phyloP scores from a whole-genome alignment of 2,797 vertebrate species.

The Propithecus perrieri region DNA sequence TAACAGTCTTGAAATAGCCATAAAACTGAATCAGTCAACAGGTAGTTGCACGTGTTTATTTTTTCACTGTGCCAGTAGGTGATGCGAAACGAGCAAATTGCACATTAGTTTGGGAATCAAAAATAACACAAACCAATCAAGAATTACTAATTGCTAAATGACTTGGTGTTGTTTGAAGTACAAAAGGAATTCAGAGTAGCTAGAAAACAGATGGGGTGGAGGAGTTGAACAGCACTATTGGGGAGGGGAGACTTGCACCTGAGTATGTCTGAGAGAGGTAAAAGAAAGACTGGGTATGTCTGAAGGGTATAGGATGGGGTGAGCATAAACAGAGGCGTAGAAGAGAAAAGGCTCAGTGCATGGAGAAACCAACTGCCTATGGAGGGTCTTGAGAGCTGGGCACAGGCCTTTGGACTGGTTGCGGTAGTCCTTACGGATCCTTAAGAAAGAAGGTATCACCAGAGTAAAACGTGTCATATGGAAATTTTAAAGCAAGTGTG shows the following conservation, averaged over 20 bases:
- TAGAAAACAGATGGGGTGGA: not conserved
- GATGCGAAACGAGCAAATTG: slow-evolving; percentile 28
- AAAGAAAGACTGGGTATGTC: not conserved
- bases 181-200: slow-evolving; percentile 40
- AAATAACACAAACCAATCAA: not conserved
- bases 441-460: slow-evolving; percentile 9
- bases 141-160: slow-evolving; percentile 5
- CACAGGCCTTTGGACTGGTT: not conserved
- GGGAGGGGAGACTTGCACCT: not conserved
- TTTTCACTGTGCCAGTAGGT: not conserved
- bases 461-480: not conserved
- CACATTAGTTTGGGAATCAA: not conserved
- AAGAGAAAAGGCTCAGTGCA: not conserved
- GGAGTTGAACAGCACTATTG: not conserved
- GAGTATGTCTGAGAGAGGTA: not conserved
- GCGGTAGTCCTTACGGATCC: not conserved
- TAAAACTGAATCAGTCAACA: not conserved
- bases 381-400: not conserved
- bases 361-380: not conserved
- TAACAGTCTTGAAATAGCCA: not conserved
- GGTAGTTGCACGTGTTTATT: not conserved
- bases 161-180: slow-evolving; percentile 10
- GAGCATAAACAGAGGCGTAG: not conserved
- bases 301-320: not conserved
- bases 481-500: slow-evolving; percentile 33